Evolutionary conservation across 2,888 invertebrate species (phyloP), one percentile per base, ranked within the genome.

Genomic region (Dinocampus coccinellae): DNA sequence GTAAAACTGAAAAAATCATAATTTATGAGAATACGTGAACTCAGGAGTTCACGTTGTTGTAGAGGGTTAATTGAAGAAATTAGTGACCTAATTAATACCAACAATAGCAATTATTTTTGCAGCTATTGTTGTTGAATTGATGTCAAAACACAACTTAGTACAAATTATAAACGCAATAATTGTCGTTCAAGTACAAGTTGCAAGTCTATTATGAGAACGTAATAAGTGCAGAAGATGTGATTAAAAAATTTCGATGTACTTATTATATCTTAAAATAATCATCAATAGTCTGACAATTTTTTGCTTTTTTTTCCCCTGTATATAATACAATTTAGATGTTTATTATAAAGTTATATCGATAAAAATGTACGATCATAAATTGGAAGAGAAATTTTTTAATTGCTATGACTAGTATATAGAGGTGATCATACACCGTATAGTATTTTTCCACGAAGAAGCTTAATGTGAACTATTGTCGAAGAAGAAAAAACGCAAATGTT

Each of bases 151-250:
- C 76, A 73, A 75, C 68, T 76, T 75, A 77, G 79, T 78, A 77
- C 76, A 77, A 79, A 79, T 57, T 70, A 73, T 58, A 47, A 74
- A 77, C 62, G 74, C 69, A 78, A 79, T 73, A 76, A 75, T 72
- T 66, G 62, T 71, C 66, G 72, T 74, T 67, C 42, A 66, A 71
- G 68, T 72, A 70, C 73, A 65, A 67, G 65, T 65, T 67, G 70
- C 60, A 60, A 60, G 53, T 33, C 52, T 10, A 60, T 16, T 60
- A 60, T 34, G 47, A 22, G 57, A 68, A 47, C 57, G 58, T 63
- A 34, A 26, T 29, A 24, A 53, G 36, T n/a, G 53, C 52, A 24
- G 33, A 29, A 26, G 62, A n/a, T 53, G 39, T 39, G 11, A 55
- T 26, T 55, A 11, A 22, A 13, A 55, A 55, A 55, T 55, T 24